Evolutionary conservation across 2,113 vertebrate species (phyloP).

Genomic region (Misgurnus mizolepis): DNA sequence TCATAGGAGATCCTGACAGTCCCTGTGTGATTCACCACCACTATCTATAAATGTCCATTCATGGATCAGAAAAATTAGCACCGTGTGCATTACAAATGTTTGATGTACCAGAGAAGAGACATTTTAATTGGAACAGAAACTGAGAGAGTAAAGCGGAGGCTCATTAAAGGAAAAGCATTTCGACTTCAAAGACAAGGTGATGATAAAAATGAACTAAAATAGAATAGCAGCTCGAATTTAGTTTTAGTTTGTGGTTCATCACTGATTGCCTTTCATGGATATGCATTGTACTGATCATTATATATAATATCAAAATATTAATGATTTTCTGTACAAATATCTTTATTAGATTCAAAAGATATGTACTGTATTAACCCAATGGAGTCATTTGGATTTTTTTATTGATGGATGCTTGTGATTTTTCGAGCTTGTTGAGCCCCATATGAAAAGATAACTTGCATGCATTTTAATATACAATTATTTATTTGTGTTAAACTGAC

Average conservation of each 20-base stretch:
- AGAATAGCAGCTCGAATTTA: not conserved
- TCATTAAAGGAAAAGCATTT: constrained; percentile 3
- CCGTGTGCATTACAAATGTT: not conserved
- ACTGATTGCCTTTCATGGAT: too few species aligned
- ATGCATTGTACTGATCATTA: not conserved
- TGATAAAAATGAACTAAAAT: constrained; percentile 17
- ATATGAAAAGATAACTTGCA: too few species aligned
- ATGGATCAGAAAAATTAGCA: constrained; percentile 6
- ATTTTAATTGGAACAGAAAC: constrained; percentile 31
- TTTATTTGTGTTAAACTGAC: too few species aligned
- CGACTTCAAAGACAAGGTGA: constrained; percentile 9
- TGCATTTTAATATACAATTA: too few species aligned
- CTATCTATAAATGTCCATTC: not conserved
- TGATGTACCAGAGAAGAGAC: constrained; percentile 35
- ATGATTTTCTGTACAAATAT: too few species aligned
- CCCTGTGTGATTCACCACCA: not conserved
- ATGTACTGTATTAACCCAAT: too few species aligned
- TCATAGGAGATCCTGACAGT: not conserved
- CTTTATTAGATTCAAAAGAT: too few species aligned
- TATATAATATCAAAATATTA: too few species aligned
- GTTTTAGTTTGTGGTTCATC: not conserved
- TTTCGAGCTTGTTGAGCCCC: too few species aligned
- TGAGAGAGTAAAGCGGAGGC: not conserved
- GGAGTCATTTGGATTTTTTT: too few species aligned
- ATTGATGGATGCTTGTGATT: too few species aligned